Evolutionary conservation across 2,113 vertebrate species (phyloP).

Genomic region (Cebidichthys violaceus): DNA sequence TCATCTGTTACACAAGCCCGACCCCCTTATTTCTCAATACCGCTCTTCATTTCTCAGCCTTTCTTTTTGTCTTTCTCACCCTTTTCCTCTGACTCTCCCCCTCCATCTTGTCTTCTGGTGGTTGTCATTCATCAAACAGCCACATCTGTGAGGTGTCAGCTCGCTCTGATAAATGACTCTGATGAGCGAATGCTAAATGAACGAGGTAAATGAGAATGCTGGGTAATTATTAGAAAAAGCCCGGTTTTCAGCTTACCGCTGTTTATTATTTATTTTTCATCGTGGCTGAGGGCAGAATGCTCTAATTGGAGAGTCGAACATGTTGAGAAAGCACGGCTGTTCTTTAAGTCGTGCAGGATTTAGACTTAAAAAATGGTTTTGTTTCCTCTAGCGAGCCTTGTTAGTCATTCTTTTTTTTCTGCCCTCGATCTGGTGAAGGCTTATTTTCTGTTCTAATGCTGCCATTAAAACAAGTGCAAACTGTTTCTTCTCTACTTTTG

Average conservation of each 20-base stretch:
- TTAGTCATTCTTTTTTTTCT: slow-evolving; percentile 20
- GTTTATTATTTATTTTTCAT: slow-evolving; percentile 73
- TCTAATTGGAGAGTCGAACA: slow-evolving; percentile 57
- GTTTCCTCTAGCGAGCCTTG: slow-evolving; percentile 26
- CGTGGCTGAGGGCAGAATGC: slow-evolving; percentile 40
- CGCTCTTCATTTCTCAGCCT: slow-evolving; percentile 44
- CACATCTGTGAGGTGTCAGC: slow-evolving; percentile 79
- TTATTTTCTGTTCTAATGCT: slow-evolving; percentile 25
- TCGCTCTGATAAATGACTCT: slow-evolving; percentile 72
- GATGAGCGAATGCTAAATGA: slow-evolving; percentile 72
- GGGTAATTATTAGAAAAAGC: slow-evolving; percentile 75
- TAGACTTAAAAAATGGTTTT: slow-evolving; percentile 48
- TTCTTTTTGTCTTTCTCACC: slow-evolving; percentile 30
- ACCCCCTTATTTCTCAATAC: slow-evolving; percentile 36
- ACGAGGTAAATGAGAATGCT: slow-evolving; percentile 68
- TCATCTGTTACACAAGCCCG: slow-evolving; percentile 75
- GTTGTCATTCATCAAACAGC: slow-evolving; percentile 77
- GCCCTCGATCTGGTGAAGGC: background rate
- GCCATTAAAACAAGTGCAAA: slow-evolving; percentile 3
- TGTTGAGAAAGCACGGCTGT: slow-evolving; percentile 43
- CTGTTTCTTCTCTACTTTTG: background rate
- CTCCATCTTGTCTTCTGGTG: slow-evolving; percentile 50
- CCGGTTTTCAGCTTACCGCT: slow-evolving; percentile 49
- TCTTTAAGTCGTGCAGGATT: slow-evolving; percentile 40
- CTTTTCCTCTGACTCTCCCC: slow-evolving; percentile 30